Evolutionary conservation across 2,888 invertebrate species (phyloP).

Genomic region (Geotrupes spiniger): DNA sequence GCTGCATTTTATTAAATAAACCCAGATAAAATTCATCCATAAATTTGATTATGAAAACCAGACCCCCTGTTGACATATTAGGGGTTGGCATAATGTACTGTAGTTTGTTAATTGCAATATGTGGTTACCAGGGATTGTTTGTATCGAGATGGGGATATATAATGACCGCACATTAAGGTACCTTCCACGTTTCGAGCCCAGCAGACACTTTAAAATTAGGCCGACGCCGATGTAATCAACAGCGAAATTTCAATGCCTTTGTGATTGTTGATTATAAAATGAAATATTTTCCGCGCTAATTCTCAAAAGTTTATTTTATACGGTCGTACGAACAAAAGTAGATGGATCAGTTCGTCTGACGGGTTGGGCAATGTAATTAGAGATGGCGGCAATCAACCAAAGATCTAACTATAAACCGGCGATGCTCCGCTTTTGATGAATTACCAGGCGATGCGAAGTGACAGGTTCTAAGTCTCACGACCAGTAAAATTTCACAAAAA

Average conservation of each 20-base stretch:
- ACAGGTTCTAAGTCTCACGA: not conserved
- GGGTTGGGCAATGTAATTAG: not conserved
- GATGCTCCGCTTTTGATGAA: conserved; percentile 1
- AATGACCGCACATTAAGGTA: conserved; percentile 1
- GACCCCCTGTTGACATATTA: not conserved
- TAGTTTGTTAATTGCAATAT: not conserved
- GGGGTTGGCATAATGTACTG: not conserved
- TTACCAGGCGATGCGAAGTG: not conserved
- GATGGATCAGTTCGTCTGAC: no score
- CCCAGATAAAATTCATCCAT: no score
- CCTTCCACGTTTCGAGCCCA: no score
- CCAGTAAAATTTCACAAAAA: conserved; percentile 1
- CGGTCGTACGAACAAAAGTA: not conserved
- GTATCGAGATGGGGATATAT: not conserved
- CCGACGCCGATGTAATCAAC: no score
- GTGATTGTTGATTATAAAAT: no score
- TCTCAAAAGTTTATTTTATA: not conserved
- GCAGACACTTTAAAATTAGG: no score
- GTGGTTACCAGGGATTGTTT: conserved; percentile 3
- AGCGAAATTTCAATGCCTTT: no score
- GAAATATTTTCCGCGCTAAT: not conserved
- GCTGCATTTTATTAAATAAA: no score
- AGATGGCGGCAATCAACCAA: conserved; percentile 7
- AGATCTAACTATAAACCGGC: conserved; percentile 5
- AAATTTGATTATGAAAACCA: no score